A percentile compares a stretch with the other conserved stretches of the same genome.
phyloP scores from a whole-genome alignment of 1,140 invertebrate species.

The Drosophila gunungcola region DNA sequence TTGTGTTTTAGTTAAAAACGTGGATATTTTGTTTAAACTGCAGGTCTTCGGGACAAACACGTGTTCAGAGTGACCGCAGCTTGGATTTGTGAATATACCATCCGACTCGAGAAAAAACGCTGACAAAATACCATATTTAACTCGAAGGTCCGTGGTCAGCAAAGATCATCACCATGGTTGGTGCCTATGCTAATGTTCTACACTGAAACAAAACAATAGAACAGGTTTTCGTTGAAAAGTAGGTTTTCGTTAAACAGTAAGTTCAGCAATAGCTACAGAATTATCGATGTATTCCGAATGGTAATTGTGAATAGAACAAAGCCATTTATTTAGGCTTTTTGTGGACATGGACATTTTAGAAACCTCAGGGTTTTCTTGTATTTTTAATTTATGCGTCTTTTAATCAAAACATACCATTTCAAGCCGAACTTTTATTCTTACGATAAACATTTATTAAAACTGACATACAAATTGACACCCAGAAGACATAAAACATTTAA shows the following conservation, averaged over 20 bases:
- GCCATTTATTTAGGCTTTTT: no score
- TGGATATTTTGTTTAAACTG: conserved; percentile 8
- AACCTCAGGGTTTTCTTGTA: no score
- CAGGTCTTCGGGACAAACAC: conserved; percentile 25
- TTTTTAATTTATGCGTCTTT: no score
- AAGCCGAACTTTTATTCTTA: not conserved
- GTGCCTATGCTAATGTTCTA: not conserved
- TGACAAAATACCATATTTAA: not conserved
- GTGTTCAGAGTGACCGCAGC: conserved; percentile 26
- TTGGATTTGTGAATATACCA: not conserved
- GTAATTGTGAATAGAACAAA: no score
- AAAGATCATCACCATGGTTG: not conserved
- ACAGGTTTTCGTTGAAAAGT: no score
- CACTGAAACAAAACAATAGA: no score
- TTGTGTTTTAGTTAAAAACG: conserved; percentile 61
- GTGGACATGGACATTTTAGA: no score
- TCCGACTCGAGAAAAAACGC: not conserved
- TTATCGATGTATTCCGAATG: no score
- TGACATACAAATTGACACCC: conserved; percentile 7
- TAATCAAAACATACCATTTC: not conserved
- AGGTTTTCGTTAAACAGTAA: no score
- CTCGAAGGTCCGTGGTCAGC: not conserved
- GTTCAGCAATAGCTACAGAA: no score
- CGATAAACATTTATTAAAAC: conserved; percentile 27
- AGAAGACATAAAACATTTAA: conserved; percentile 27